Conservation (phyloP, 1,140 invertebrate species). For the Drosophila serrata region DNA sequence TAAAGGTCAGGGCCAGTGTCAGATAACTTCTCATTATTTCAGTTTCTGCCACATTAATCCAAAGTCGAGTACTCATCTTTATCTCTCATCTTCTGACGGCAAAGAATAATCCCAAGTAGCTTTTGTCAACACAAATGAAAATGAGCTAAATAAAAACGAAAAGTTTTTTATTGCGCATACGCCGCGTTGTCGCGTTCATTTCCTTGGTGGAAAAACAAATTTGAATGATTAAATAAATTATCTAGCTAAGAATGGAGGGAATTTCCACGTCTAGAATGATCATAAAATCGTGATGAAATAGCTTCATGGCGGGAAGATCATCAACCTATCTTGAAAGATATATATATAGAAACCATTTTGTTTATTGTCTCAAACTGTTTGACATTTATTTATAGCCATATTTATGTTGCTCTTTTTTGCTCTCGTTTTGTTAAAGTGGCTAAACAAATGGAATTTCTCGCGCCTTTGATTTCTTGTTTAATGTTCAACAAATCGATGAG, state of each 20-base stretch:
- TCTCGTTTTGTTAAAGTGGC: conserved; percentile 6
- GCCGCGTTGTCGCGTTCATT: conserved; percentile 46
- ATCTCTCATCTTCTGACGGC: conserved; percentile 37
- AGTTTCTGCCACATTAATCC: conserved; percentile 16
- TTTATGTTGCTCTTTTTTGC: conserved; percentile 6
- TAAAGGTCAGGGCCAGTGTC: conserved; percentile 32
- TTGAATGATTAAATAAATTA: conserved; percentile 70
- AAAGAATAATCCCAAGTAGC: conserved; percentile 29
- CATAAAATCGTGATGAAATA: conserved; percentile 26
- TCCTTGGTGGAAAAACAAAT: conserved; percentile 56
- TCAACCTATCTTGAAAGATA: conserved; percentile 1
- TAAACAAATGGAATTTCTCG: not conserved
- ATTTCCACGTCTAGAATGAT: conserved; percentile 14
- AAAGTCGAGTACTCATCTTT: conserved; percentile 19
- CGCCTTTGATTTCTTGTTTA: conserved; percentile 40
- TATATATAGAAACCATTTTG: not conserved
- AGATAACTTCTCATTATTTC: conserved; percentile 14
- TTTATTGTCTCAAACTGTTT: conserved; percentile 30
- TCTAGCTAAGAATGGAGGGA: conserved; percentile 39
- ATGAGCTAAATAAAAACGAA: conserved; percentile 40
- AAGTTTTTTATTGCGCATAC: conserved; percentile 70
- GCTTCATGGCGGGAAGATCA: conserved; percentile 21
- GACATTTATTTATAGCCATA: conserved; percentile 32
- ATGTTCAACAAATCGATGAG: conserved; percentile 70
- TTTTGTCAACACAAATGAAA: conserved; percentile 49